Evolutionary conservation across 2,113 vertebrate genomes (phyloP), one percentile per base, ranked within the genome.

Genomic region (Lynx canadensis): DNA sequence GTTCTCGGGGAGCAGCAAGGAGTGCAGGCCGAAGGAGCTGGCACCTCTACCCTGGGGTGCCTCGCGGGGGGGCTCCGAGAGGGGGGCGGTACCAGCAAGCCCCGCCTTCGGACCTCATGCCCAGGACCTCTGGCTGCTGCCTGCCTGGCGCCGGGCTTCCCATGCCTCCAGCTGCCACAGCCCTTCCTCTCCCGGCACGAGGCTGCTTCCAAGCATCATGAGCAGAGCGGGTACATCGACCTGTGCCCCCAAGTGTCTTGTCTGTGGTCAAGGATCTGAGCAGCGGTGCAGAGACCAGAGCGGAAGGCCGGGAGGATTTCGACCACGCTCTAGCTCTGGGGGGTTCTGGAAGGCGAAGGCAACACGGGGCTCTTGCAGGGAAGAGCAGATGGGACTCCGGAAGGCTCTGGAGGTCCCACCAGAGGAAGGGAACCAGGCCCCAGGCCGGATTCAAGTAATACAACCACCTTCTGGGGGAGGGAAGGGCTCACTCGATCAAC

Each of bases 291-390:
- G n/a, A 38, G 23, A 6, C 7, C 1, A 71, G 19, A 65, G 4
- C 3, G 5, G 27, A 12, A 18, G n/a, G 33, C 27, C 0, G 1
- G 36, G 18, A 18, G 23, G 7, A 4, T 11, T 33, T 5, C 76
- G 41, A n/a, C 2, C 1, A 1, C 60, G 88, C 23, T 23, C 45
- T 3, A 3, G 18, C 31, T 16, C 1, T 2, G 36, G 74, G 0
- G 21, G 65, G 8, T 9, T 50, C 69, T 23, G 25, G 41, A 45
- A 41, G 36, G 23, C 50, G 36, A 15, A 5, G 36, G 36, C 25
- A 25, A 15, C 4, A 0, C 0, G 16, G 65, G 27, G 45, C 18
- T 1, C 25, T 13, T 84, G 12, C 29, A 33, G 55, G n/a, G 16
- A 11, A n/a, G 5, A 78, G 16, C 36, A 63, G 13, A 4, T 10